Base-by-base conservation (phyloP, 2,888 invertebrate genomes). In the Anticlea derivata region DNA sequence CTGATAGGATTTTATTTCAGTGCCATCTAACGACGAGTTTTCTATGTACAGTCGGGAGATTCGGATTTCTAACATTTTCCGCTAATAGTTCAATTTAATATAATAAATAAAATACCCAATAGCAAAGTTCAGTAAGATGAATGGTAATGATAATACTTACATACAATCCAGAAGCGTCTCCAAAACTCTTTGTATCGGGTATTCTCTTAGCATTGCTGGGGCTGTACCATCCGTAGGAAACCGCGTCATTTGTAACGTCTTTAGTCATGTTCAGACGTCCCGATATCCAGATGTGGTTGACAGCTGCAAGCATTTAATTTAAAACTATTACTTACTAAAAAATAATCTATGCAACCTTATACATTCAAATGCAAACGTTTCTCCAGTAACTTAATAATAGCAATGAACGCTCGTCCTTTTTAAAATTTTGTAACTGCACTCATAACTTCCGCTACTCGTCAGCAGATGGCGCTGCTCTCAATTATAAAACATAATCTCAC, bases 271-370 rank as follows among this genome's bases (percentile, higher is more conserved):
- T 87, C 24, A 90, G 57, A 1, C 79, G 83, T 0, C 90, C 90
- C 0, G 86, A 80, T 7, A 90, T 66, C 90, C 90, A 90, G 5
- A 90, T 68, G 60, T 90, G 90, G 40, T 73, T 75, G 0, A 90
- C 68, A 1, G 89, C 89, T 89, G 64, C 1, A 73, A 74, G 17
- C 3, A 26, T 7, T 17, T 17, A n/a, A 8, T 8, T 12, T 8
- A 8, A 5, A n/a, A n/a, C n/a, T n/a, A n/a, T n/a, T n/a, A n/a
- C n/a, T n/a, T n/a, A n/a, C n/a, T n/a, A n/a, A n/a, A n/a, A n/a
- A n/a, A n/a, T n/a, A n/a, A n/a, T n/a, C n/a, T n/a, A n/a, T n/a
- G n/a, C n/a, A n/a, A n/a, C n/a, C n/a, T n/a, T n/a, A n/a, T n/a
- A n/a, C n/a, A n/a, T n/a, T n/a, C n/a, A n/a, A n/a, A n/a, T n/a